A percentile compares a stretch with the other conserved stretches of the same genome.
phyloP scores from a whole-genome alignment of 2,888 invertebrate species.

The Rapana venosa region DNA sequence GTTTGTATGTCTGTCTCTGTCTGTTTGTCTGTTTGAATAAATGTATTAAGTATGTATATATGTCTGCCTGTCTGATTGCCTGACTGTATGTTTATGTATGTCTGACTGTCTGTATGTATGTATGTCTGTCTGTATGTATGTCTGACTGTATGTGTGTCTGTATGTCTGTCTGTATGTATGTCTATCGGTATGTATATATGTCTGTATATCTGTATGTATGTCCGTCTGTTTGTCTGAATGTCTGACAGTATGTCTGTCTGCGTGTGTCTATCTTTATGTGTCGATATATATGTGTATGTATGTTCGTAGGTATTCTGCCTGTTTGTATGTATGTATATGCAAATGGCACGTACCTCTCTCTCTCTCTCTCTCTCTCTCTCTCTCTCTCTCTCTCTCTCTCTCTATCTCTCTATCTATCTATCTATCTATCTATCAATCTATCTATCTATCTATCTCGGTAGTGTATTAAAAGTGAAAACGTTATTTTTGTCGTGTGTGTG shows the following conservation, averaged over 20 bases:
- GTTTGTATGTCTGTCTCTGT: too few relatives aligned
- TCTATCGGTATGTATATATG: too few relatives aligned
- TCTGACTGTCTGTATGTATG: not conserved
- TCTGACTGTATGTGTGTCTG: not conserved
- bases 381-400: not conserved
- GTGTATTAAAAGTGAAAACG: not conserved
- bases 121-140: not conserved
- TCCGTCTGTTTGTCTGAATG: too few relatives aligned
- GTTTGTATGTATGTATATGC: too few relatives aligned
- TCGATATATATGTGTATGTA: not conserved
- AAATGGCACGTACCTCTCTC: not conserved
- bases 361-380: conserved; percentile 1
- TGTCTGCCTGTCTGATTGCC: not conserved
- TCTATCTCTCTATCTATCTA: not conserved
- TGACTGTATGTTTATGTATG: not conserved
- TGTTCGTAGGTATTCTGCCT: too few relatives aligned
- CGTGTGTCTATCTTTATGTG: not conserved
- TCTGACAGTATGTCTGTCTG: not conserved
- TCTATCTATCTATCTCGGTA: not conserved
- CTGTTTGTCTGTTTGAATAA: too few relatives aligned
- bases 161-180: not conserved
- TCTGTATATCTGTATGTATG: too few relatives aligned
- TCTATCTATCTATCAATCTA: not conserved
- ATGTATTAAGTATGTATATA: too few relatives aligned
- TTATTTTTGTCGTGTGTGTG: too few relatives aligned